A percentile compares a stretch with the other conserved stretches of the same genome.
These are phyloP conservation scores for Malurus leucopterus DNA, from an alignment of 2,797 vertebrate species.

Conservation along the genomic window DNA sequence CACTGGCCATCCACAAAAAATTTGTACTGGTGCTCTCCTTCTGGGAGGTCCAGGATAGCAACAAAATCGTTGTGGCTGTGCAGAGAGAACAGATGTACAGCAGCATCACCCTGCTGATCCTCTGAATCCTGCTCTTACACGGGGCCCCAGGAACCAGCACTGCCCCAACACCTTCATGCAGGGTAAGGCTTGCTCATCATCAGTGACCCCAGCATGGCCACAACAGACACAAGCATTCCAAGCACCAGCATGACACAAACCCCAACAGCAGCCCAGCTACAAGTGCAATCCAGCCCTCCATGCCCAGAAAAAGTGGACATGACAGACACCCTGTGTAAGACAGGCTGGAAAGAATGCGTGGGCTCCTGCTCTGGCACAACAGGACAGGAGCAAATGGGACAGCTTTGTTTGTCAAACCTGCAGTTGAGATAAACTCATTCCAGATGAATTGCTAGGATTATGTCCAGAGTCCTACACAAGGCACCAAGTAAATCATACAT, in stretches of 20 bases:
- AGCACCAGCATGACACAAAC: not conserved
- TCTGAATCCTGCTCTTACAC: not conserved
- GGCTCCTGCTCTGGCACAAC: not conserved
- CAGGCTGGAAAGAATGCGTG: rapidly evolving
- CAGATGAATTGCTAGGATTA: not conserved
- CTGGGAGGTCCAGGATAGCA: slow-evolving; percentile 93
- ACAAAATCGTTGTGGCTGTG: slow-evolving; percentile 96
- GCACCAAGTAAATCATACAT: not conserved
- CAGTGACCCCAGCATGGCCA: not conserved
- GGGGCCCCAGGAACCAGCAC: not conserved
- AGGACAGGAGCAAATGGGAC: not conserved
- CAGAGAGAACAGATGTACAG: slow-evolving; percentile 9
- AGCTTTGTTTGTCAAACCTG: not conserved
- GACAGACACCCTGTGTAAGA: not conserved
- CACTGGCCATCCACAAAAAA: slow-evolving; percentile 98
- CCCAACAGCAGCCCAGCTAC: not conserved
- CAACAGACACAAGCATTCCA: rapidly evolving
- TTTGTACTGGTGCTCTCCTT: slow-evolving; percentile 97
- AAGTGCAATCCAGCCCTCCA: not conserved
- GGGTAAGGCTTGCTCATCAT: not conserved
- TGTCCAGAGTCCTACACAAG: not conserved
- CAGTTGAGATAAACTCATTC: not conserved
- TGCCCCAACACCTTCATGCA: not conserved
- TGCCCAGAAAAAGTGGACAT: rapidly evolving
- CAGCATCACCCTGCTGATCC: not conserved